Base-by-base conservation (phyloP, 2,888 invertebrate genomes). In the Heliconius hortense region DNA sequence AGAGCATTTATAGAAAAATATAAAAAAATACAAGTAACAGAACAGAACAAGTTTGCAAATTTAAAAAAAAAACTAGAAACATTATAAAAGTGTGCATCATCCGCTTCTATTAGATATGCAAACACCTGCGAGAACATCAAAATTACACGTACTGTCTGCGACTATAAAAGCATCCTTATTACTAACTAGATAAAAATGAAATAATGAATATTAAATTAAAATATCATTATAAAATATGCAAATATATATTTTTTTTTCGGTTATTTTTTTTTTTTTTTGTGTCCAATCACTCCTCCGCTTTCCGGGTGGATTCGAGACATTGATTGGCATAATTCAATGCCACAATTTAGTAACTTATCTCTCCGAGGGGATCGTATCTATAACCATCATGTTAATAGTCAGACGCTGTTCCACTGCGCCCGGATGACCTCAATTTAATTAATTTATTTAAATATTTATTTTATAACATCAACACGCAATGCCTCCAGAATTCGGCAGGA, bases 151-250 rank as follows among this genome's bases (percentile, higher is more conserved):
- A 39, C 8, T n/a, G 15, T 15, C n/a, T n/a, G 39, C 13, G 39
- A 15, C 39, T 39, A 39, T 66, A 43, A 66, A 66, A 66, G 18
- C 66, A 43, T 66, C 66, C 66, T 66, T 43, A 43, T 66, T 66
- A 43, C 24, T 39, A 60, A 15, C 1, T 28, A 24, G 18, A 60
- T 15, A 60, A 60, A 28, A 60, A 28, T 26, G 7, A 26, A 59
- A 28, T 15, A 13, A 24, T 60, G 60, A 60, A 60, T 60, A 26
- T 60, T 26, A 26, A 60, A 60, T 60, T 60, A 26, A 60, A 15
- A 60, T 24, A 26, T 26, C 7, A 26, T 26, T 26, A 60, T 60
- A 26, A 26, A 15, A 60, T 26, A 60, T 60, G 26, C 13, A 59
- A 59, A 59, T 59, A n/a, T n/a, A n/a, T 15, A 18, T 26, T 26